These are phyloP conservation scores for Thaumatotibia leucotreta DNA, from an alignment of 1,140 invertebrate genomes.

Conservation along the genomic window DNA sequence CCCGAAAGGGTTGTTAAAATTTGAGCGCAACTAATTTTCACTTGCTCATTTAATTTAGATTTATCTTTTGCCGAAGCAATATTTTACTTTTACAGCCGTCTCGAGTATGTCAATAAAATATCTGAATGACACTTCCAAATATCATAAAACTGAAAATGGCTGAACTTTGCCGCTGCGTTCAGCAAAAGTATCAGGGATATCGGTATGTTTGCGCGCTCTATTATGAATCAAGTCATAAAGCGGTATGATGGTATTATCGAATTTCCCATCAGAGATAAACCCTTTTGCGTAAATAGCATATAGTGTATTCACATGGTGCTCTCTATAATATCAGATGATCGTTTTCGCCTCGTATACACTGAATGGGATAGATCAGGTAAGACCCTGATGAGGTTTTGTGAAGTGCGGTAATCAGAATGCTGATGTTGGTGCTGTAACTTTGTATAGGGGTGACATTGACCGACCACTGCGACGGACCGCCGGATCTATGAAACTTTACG, in stretches of 20 bases:
- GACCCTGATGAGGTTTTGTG: background rate
- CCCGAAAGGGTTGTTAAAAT: background rate
- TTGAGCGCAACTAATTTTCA: background rate
- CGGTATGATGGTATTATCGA: slow-evolving; percentile 39
- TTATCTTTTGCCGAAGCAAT: background rate
- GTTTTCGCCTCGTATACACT: slow-evolving; percentile 27
- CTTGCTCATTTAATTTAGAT: slow-evolving; percentile 1
- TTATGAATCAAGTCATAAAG: slow-evolving; percentile 32
- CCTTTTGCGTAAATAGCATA: slow-evolving; percentile 61
- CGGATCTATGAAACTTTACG: slow-evolving; percentile 16
- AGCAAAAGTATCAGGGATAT: slow-evolving; percentile 8
- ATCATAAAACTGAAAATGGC: slow-evolving; percentile 12
- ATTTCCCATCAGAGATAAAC: slow-evolving; percentile 50
- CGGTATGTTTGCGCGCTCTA: slow-evolving; percentile 26
- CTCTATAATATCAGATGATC: slow-evolving; percentile 28
- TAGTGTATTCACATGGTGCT: slow-evolving; percentile 46
- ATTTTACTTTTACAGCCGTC: slow-evolving; percentile 9
- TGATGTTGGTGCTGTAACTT: slow-evolving; percentile 29
- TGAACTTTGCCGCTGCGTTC: slow-evolving; percentile 3
- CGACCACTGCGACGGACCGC: background rate
- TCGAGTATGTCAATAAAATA: slow-evolving; percentile 13
- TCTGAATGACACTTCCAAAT: slow-evolving; percentile 11
- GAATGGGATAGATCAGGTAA: slow-evolving; percentile 42
- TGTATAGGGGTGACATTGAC: slow-evolving; percentile 21
- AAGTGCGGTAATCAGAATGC: slow-evolving; percentile 15